Percentiles rank a stretch among this genome's conserved stretches.
phyloP scores from a whole-genome alignment of 1,140 invertebrate genomes.

The Agrilus planipennis region DNA sequence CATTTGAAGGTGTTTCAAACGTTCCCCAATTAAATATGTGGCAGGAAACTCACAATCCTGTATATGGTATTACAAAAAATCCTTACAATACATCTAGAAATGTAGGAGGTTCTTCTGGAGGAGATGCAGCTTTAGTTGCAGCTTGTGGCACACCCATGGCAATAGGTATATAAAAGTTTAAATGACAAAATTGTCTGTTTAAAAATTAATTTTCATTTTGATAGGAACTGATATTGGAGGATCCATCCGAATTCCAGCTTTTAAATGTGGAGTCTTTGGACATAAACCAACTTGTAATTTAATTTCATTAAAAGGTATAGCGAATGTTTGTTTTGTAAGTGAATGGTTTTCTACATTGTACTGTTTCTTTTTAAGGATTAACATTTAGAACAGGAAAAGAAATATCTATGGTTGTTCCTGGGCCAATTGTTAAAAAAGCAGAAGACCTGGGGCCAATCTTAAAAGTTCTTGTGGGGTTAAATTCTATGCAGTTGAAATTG shows the following conservation, averaged over 20 bases:
- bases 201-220: no score
- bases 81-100: slow-evolving; percentile 77
- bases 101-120: slow-evolving; percentile 76
- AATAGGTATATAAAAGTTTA: slow-evolving; percentile 44
- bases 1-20: slow-evolving; percentile 57
- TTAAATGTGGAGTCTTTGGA: slow-evolving; percentile 90
- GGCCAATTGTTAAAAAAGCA: slow-evolving; percentile 66
- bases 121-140: slow-evolving; percentile 60
- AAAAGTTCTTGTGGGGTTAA: slow-evolving; percentile 46
- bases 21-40: slow-evolving; percentile 80
- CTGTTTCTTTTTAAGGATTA: slow-evolving; percentile 35
- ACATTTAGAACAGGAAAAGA: slow-evolving; percentile 47
- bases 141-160: slow-evolving; percentile 75
- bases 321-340: no score
- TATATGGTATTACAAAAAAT: slow-evolving; percentile 86
- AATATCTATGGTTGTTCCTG: slow-evolving; percentile 50
- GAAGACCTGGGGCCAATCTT: slow-evolving; percentile 63
- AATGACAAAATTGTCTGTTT: no score
- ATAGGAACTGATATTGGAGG: slow-evolving; percentile 84
- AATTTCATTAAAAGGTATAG: slow-evolving; percentile 21
- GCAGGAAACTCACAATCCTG: slow-evolving; percentile 81
- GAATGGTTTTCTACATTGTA: no score
- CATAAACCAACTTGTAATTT: slow-evolving; percentile 62
- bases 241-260: slow-evolving; percentile 86
- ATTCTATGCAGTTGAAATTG: slow-evolving; percentile 33